Evolutionary conservation across 1,140 invertebrate genomes (phyloP), one percentile per base, ranked within the genome.

Genomic region (Scaptomyza hsui): DNA sequence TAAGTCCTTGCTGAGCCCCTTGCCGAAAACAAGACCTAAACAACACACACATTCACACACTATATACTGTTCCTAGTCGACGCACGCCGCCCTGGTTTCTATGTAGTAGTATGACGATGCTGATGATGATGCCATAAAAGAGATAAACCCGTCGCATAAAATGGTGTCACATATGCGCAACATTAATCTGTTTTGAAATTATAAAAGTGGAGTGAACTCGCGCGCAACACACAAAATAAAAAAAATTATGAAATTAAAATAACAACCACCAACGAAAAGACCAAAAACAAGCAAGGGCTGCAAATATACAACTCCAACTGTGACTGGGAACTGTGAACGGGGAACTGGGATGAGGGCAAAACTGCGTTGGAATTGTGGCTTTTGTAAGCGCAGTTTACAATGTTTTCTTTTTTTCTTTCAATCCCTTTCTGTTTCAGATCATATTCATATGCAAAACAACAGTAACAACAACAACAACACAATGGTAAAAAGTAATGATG

Each of bases 161-260:
- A 86, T 86, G 82, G 86, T 86, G 79, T 82, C 89, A 90, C 89
- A 90, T 90, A 90, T 90, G 89, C 89, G 89, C 78, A 72, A 81
- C 89, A 90, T 90, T 90, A 90, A 90, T 90, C 83, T 89, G 78
- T 75, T 86, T 88, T 78, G 78, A 86, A 88, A 86, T 86, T 85
- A 88, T 85, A 86, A 85, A 75, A 85, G 77, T 86, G 82, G 77
- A 63, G 69, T 63, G 76, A 56, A 49, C n/a, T n/a, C n/a, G n/a
- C n/a, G n/a, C 51, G 51, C 72, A 64, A 53, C 52, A 7, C 5
- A 7, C 55, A 39, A 37, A 9, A n/a, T 52, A 18, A 39, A 62
- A 67, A 69, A 80, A 80, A 61, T 61, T 74, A 74, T 64, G 65
- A 88, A 86, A 88, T 86, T 86, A 86, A 88, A 86, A 86, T 86